phyloP scores from a whole-genome alignment of 2,113 vertebrate species.

The Delphinus delphis region DNA sequence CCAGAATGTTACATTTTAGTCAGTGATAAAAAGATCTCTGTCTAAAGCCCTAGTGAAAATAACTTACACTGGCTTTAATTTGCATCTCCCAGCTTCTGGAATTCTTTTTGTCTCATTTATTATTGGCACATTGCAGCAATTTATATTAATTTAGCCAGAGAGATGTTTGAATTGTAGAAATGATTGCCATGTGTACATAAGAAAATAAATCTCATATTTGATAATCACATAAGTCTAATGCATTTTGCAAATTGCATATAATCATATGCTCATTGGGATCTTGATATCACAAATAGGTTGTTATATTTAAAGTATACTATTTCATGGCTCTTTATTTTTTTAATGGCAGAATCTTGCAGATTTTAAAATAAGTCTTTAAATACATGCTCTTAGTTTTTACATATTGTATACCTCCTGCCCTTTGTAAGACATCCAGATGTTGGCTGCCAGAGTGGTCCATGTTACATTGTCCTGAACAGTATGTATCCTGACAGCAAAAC shows the following conservation, averaged over 20 bases:
- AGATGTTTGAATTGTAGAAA: slow-evolving; percentile 77
- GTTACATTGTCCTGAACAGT: slow-evolving; percentile 30
- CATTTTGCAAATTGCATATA: slow-evolving; percentile 77
- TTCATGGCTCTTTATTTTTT: slow-evolving; percentile 23
- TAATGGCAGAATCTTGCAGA: slow-evolving; percentile 38
- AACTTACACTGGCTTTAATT: slow-evolving; percentile 24
- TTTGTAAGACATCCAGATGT: slow-evolving; percentile 56
- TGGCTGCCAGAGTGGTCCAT: slow-evolving; percentile 28
- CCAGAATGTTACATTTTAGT: slow-evolving; percentile 21
- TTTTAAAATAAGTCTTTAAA: slow-evolving; percentile 46
- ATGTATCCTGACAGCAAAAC: slow-evolving; percentile 45
- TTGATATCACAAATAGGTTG: slow-evolving; percentile 67
- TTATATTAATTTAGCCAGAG: slow-evolving; percentile 76
- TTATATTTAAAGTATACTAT: slow-evolving; percentile 52
- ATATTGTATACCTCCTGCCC: neutral
- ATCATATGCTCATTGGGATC: slow-evolving; percentile 65
- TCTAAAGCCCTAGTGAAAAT: slow-evolving; percentile 3
- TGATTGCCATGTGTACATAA: slow-evolving; percentile 70
- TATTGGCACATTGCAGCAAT: slow-evolving; percentile 47
- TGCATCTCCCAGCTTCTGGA: neutral
- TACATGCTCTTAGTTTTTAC: neutral
- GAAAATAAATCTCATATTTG: slow-evolving; percentile 67
- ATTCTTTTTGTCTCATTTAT: slow-evolving; percentile 47
- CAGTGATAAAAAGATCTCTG: slow-evolving; percentile 2
- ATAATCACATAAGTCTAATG: slow-evolving; percentile 72